phyloP scores from a whole-genome alignment of 2,888 invertebrate species.

The Xylota sylvarum region DNA sequence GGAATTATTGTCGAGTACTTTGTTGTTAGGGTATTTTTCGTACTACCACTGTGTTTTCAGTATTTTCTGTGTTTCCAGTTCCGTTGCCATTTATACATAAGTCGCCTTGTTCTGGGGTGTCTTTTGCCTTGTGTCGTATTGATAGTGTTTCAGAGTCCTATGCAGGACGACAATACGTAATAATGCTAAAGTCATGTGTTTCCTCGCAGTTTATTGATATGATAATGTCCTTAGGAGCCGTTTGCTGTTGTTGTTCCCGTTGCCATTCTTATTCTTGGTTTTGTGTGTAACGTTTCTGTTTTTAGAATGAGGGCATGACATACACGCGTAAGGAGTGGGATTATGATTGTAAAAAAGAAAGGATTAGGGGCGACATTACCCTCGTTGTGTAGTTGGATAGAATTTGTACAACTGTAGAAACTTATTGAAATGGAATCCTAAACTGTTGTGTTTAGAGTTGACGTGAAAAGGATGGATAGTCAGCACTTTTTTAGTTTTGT shows the following conservation, averaged over 20 bases:
- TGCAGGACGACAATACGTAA: conserved; percentile 52
- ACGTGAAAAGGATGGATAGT: background rate
- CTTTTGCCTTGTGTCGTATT: background rate
- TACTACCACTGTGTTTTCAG: conserved; percentile 3
- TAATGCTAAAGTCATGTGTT: conserved; percentile 55
- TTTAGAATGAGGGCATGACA: conserved; percentile 27
- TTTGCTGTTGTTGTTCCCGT: conserved; percentile 36
- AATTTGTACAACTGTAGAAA: background rate
- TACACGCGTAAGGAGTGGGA: conserved; percentile 11
- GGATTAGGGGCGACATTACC: conserved; percentile 7
- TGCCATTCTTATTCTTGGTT: conserved; percentile 1
- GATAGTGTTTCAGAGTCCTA: conserved; percentile 39
- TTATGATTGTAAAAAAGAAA: conserved; percentile 37
- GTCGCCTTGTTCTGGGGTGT: conserved; percentile 13
- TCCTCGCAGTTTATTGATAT: conserved; percentile 68
- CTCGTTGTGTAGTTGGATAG: background rate
- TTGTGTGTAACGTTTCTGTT: conserved; percentile 14
- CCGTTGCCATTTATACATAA: conserved; percentile 2
- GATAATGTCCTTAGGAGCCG: conserved; percentile 64
- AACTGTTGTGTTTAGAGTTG: background rate
- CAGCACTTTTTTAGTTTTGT: background rate
- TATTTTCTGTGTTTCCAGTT: conserved; percentile 35
- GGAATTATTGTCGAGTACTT: conserved; percentile 56
- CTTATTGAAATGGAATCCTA: background rate
- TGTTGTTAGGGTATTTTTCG: conserved; percentile 36